phyloP scores from a whole-genome alignment of 2,797 vertebrate species.

The Alosa sapidissima region DNA sequence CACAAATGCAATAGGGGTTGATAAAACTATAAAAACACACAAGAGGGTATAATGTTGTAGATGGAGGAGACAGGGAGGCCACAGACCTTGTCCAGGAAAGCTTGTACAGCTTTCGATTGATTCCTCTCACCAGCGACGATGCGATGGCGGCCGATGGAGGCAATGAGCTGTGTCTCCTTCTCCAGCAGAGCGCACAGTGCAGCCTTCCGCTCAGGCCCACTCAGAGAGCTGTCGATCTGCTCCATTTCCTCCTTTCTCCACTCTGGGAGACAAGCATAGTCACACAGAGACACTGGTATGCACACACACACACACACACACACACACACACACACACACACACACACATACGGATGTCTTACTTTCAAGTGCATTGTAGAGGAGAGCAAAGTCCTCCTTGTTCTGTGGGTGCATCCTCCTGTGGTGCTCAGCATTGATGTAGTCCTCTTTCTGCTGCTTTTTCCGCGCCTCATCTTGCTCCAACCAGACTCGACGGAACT shows the following conservation, averaged over 20 bases:
- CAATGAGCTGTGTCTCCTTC: slow-evolving; percentile 82
- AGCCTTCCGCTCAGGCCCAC: slow-evolving; percentile 84
- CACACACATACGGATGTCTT: slow-evolving; percentile 52
- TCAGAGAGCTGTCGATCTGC: slow-evolving; percentile 70
- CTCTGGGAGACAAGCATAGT: slow-evolving; percentile 63
- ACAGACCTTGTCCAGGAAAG: slow-evolving; percentile 84
- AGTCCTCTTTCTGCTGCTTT: slow-evolving; percentile 76
- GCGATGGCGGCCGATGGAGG: slow-evolving; percentile 78
- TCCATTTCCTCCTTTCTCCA: slow-evolving; percentile 81
- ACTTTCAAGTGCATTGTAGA: slow-evolving; percentile 88
- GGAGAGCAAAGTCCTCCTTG: slow-evolving; percentile 85
- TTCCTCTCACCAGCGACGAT: slow-evolving; percentile 61
- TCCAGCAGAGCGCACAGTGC: slow-evolving; percentile 85
- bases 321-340: neutral
- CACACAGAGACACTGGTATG: neutral
- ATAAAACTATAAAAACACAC: neutral
- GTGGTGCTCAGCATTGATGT: slow-evolving; percentile 68
- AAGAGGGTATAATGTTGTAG: neutral
- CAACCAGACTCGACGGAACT: slow-evolving; percentile 71
- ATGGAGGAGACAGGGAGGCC: neutral
- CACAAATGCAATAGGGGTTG: neutral
- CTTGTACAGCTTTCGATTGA: slow-evolving; percentile 67
- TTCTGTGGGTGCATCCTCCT: slow-evolving; percentile 81
- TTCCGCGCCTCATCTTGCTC: slow-evolving; percentile 69
- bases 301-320: slow-evolving; percentile 21